Percentiles rank a stretch among this genome's conserved stretches.
Conservation (phyloP, 2,797 vertebrate genomes). For the Periophthalmus magnuspinnatus region DNA sequence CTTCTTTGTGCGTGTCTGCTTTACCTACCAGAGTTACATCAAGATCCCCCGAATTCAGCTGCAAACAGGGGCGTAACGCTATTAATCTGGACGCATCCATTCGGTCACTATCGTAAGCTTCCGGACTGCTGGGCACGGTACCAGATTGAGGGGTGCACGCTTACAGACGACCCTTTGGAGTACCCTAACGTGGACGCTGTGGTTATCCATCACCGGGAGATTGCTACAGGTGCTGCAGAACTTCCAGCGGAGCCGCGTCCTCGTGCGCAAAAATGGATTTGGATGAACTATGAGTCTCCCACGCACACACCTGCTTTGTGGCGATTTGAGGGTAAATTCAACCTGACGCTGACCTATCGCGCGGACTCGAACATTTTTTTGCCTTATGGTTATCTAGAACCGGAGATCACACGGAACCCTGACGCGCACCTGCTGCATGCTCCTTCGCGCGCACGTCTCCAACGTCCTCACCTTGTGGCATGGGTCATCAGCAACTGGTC, state of each 20-base stretch:
- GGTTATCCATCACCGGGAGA: constrained; percentile 76
- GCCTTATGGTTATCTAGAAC: constrained; percentile 86
- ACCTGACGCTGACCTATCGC: constrained; percentile 90
- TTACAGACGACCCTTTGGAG: constrained; percentile 59
- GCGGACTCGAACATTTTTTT: constrained; percentile 86
- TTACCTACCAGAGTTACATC: constrained; percentile 28
- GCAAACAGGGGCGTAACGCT: constrained; percentile 45
- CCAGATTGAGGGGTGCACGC: constrained; percentile 56
- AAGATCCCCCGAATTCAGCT: rapidly evolving
- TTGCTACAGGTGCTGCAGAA: constrained; percentile 34
- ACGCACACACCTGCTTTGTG: constrained; percentile 74
- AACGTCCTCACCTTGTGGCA: constrained; percentile 75
- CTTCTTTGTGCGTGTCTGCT: constrained; percentile 46
- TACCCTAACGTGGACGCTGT: constrained; percentile 69
- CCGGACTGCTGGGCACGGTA: constrained; percentile 63
- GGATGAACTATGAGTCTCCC: constrained; percentile 97
- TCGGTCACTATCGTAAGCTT: constrained; percentile 39
- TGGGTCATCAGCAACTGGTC: constrained; percentile 96
- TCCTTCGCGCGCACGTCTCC: constrained; percentile 12
- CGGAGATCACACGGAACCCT: constrained; percentile 1
- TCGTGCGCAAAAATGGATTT: constrained; percentile 87
- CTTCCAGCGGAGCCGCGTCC: constrained; percentile 73
- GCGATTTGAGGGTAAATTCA: constrained; percentile 77
- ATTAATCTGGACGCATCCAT: constrained; percentile 75
- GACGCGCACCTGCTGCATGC: background rate